These are phyloP conservation scores for Zootoca vivipara DNA, from an alignment of 2,113 vertebrate genomes.

Conservation along the genomic window DNA sequence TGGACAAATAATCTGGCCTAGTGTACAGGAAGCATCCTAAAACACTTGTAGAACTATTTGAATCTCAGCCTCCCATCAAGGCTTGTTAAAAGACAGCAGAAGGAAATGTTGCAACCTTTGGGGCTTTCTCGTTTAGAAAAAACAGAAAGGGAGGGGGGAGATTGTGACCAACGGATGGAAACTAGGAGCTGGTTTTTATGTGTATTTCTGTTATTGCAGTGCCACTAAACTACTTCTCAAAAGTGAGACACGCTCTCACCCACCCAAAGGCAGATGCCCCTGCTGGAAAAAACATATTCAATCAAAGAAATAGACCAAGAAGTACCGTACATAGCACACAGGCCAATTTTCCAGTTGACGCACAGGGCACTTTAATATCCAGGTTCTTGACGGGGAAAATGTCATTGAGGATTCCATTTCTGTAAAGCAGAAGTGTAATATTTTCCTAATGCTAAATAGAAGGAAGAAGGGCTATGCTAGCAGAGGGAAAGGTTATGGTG, in stretches of 20 bases:
- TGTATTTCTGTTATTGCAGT: fast-evolving
- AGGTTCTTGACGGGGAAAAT: constrained; percentile 50
- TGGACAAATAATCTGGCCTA: too few relatives aligned
- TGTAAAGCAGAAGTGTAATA: constrained; percentile 12
- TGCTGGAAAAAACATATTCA: constrained; percentile 37
- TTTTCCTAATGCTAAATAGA: background rate
- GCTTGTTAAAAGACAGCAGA: background rate
- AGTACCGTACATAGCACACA: constrained; percentile 43
- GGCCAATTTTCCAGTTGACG: constrained; percentile 29
- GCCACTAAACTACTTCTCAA: background rate
- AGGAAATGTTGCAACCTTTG: too few relatives aligned
- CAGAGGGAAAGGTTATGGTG: too few relatives aligned
- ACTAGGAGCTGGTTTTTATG: background rate
- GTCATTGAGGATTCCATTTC: background rate
- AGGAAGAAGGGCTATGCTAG: background rate
- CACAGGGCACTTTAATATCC: constrained; percentile 57
- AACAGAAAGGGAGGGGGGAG: too few relatives aligned
- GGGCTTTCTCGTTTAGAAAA: too few relatives aligned
- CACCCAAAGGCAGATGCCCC: background rate
- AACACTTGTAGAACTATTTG: background rate
- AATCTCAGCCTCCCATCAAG: background rate
- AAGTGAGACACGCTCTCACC: background rate
- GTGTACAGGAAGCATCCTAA: too few relatives aligned
- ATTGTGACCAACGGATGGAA: background rate
- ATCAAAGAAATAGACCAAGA: constrained; percentile 57